phyloP scores from a whole-genome alignment of 2,888 invertebrate species.

The Molorchus minor region DNA sequence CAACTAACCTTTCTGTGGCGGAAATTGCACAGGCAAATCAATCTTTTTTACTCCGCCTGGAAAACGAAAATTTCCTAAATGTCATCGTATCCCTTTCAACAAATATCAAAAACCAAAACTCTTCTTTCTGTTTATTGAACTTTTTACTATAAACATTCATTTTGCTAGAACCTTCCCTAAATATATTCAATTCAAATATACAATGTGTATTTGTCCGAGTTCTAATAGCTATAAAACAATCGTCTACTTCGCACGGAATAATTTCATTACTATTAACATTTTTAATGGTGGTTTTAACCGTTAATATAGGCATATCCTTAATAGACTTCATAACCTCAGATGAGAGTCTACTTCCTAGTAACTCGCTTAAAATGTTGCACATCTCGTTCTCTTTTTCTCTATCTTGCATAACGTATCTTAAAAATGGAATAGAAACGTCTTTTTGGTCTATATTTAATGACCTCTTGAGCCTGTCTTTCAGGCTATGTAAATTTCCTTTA shows the following conservation, averaged over 20 bases:
- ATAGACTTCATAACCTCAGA: conserved; percentile 51
- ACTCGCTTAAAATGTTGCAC: conserved; percentile 44
- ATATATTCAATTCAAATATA: conserved; percentile 51
- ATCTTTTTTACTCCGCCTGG: conserved; percentile 50
- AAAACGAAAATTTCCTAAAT: conserved; percentile 81
- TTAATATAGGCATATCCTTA: conserved; percentile 55
- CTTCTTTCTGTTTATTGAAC: conserved; percentile 93
- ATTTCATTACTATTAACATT: conserved; percentile 33
- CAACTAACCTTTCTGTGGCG: conserved; percentile 63
- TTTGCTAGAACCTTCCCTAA: conserved; percentile 52
- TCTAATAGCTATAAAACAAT: conserved; percentile 22
- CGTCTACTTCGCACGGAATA: conserved; percentile 21
- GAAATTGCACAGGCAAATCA: conserved; percentile 71
- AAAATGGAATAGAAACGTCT: conserved; percentile 27
- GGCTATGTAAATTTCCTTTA: conserved; percentile 69
- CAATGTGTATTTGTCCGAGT: conserved; percentile 40
- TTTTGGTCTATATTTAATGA: conserved; percentile 15
- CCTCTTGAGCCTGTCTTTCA: conserved; percentile 63
- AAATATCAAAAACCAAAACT: conserved; percentile 93
- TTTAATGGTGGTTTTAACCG: conserved; percentile 45
- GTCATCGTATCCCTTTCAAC: conserved; percentile 78
- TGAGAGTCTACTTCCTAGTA: conserved; percentile 38
- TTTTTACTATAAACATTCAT: conserved; percentile 78
- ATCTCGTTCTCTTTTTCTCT: conserved; percentile 34
- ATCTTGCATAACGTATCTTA: conserved; percentile 30